Percentiles rank a stretch among this genome's conserved stretches.
Evolutionary conservation across 2,797 vertebrate species (phyloP).

Genomic region (Nyctibius grandis): DNA sequence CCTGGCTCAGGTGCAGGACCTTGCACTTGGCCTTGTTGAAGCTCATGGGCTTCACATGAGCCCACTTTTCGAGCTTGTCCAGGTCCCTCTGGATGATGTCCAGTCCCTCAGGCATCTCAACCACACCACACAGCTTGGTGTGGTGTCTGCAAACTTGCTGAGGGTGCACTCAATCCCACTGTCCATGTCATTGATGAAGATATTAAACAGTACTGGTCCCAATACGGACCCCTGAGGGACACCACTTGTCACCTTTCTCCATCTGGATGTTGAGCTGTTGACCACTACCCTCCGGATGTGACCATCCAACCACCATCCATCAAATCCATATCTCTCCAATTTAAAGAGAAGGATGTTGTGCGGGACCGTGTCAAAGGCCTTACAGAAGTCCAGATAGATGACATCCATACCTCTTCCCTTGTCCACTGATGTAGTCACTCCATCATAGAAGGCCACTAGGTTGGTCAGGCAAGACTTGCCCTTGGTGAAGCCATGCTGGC

Average conservation of each 20-base stretch:
- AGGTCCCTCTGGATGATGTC: no score
- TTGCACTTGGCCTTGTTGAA: no score
- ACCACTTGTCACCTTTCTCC: background rate
- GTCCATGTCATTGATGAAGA: background rate
- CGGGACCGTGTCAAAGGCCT: background rate
- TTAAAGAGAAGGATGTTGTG: background rate
- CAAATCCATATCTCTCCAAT: background rate
- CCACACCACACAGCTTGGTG: background rate
- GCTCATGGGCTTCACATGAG: no score
- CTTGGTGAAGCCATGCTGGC: background rate
- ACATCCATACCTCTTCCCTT: background rate
- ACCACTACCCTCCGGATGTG: background rate
- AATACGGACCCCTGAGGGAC: fast-evolving
- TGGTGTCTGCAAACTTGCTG: background rate
- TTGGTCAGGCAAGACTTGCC: background rate
- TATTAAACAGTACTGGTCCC: background rate
- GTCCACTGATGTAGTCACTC: background rate
- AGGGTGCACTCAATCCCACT: background rate
- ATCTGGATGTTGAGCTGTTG: background rate
- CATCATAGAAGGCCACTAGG: background rate
- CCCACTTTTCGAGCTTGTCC: no score
- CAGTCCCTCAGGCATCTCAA: no score
- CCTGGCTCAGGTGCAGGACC: no score
- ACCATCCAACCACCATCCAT: background rate
- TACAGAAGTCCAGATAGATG: background rate